Base-by-base conservation (phyloP, 2,888 invertebrate species). In the Dastarcus helophoroides region DNA sequence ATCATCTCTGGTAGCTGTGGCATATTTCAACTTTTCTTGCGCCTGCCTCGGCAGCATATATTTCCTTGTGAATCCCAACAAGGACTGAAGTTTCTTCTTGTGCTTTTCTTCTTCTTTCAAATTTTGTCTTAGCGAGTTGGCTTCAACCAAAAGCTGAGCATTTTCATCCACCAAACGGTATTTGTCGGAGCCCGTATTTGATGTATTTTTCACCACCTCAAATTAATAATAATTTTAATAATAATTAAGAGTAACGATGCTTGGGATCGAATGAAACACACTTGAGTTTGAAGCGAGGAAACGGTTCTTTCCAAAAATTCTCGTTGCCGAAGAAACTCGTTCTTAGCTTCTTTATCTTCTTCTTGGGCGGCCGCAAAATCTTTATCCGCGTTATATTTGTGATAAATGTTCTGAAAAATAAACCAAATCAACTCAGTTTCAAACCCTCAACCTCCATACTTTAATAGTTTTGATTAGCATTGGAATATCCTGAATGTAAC, bases 261-360 rank as follows among this genome's bases (percentile, higher is more conserved):
- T n/a, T n/a, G n/a, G n/a, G n/a, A n/a, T n/a, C n/a, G n/a, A n/a
- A n/a, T n/a, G n/a, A n/a, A n/a, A n/a, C n/a, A n/a, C n/a, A n/a
- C n/a, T n/a, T n/a, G n/a, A n/a, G n/a, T n/a, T n/a, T n/a, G n/a
- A 9, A 73, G 53, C 1, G 68, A 67, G 4, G 63, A 60, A 1
- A 79, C 67, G 1, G 75, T 73, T 29, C 67, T 60, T 51, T 90
- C 90, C 15, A 91, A 67, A 53, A 88, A 83, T 39, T 81, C 80
- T 19, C 88, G 67, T 53, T 91, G 90, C 1, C 85, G 69, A 41
- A 79, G 67, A 48, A 85, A 80, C 57, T 84, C 84, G 12, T 72
- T 70, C 12, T 77, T 74, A 0, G 78, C 77, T 41, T 80, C 77
- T n/a, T 72, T 69, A 38, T 82, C 81, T 3, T 76, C 73, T 5